These are phyloP conservation scores for Petrolisthes manimaculis DNA, from an alignment of 2,888 invertebrate species.

Conservation along the genomic window DNA sequence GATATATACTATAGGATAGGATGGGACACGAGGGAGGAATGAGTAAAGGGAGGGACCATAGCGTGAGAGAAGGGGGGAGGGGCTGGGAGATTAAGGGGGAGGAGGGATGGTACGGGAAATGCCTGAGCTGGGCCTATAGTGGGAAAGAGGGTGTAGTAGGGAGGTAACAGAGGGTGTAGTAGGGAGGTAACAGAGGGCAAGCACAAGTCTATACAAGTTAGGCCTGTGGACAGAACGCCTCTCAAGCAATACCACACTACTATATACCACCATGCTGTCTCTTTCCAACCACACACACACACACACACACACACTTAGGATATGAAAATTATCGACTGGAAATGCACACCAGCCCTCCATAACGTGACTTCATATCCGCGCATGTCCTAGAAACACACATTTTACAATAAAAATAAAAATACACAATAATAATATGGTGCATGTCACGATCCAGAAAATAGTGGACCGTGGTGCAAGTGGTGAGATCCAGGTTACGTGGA, in stretches of 20 bases:
- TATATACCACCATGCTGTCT: no score
- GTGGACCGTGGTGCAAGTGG: no score
- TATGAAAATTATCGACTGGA: no score
- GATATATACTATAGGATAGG: background rate
- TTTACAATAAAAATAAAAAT: no score
- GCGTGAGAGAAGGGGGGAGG: background rate
- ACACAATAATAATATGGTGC: no score
- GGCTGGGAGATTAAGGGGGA: background rate
- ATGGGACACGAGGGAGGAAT: background rate
- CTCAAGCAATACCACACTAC: background rate
- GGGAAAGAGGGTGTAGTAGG: no score
- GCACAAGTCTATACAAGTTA: background rate
- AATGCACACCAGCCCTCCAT: no score
- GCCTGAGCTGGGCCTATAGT: no score
- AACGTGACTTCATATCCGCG: no score
- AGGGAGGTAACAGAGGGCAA: background rate
- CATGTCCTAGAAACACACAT: no score
- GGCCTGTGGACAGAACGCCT: background rate
- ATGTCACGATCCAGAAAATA: no score
- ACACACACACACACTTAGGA: background rate
- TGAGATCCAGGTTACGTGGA: no score
- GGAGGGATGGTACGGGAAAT: background rate
- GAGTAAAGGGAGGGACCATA: background rate
- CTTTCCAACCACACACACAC: background rate
- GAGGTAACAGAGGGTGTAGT: background rate